Conservation (phyloP, 2,797 vertebrate genomes). For the Syngnathus rostellatus region DNA sequence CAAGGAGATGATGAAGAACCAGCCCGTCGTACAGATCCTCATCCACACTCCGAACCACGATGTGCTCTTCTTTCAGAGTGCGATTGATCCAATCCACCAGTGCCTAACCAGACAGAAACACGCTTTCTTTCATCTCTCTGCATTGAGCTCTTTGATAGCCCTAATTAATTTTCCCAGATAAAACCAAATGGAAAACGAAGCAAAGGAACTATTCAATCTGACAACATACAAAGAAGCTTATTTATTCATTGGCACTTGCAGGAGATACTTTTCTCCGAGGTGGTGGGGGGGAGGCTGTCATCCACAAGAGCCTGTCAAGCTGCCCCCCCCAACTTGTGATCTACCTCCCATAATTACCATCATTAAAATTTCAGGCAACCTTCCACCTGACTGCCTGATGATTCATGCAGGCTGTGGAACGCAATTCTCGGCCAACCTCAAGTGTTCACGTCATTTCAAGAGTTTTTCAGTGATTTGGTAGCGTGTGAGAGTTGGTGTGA, state of each 20-base stretch:
- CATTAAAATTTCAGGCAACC: constrained; percentile 54
- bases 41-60: constrained; percentile 82
- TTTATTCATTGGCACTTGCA: constrained; percentile 16
- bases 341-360: constrained; percentile 46
- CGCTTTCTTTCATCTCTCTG: constrained; percentile 10
- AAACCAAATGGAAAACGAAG: constrained; percentile 5
- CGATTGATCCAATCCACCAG: constrained; percentile 84
- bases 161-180: not conserved
- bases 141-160: not conserved
- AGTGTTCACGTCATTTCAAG: no score
- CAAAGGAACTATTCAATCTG: constrained; percentile 1
- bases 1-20: constrained; percentile 88
- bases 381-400: constrained; percentile 32
- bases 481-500: not conserved
- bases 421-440: not conserved
- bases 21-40: constrained; percentile 91
- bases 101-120: constrained; percentile 60
- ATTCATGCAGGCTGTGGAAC: constrained; percentile 15
- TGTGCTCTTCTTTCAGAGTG: constrained; percentile 79
- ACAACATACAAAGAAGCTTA: not conserved
- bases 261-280: constrained; percentile 10
- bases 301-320: constrained; percentile 14
- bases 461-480: not conserved
- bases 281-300: constrained; percentile 1
- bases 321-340: not conserved